phyloP scores from a whole-genome alignment of 2,888 invertebrate genomes.

The Conomelus anceps region DNA sequence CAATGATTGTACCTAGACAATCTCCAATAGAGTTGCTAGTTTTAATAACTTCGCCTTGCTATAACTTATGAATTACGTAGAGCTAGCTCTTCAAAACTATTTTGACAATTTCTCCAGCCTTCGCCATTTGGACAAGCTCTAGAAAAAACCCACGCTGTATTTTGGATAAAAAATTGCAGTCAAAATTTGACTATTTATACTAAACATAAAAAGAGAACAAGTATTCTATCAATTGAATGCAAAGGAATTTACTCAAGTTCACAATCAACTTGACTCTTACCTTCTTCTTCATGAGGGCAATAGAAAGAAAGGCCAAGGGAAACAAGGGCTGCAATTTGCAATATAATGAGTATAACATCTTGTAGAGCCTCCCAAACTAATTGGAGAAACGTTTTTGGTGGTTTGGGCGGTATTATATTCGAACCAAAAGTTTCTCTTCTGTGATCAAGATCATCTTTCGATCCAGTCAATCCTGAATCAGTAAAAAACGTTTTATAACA shows the following conservation, averaged over 20 bases:
- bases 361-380: constrained; percentile 58
- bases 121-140: no score
- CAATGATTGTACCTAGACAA: no score
- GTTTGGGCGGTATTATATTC: constrained; percentile 56
- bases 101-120: no score
- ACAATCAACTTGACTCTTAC: no score
- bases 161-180: no score
- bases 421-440: constrained; percentile 50
- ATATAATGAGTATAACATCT: constrained; percentile 57
- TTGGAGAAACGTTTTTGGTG: constrained; percentile 53
- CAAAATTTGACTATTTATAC: no score
- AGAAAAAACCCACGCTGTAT: no score
- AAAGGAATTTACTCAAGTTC: background rate
- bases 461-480: constrained; percentile 42
- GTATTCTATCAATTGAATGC: background rate
- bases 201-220: no score
- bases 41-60: no score
- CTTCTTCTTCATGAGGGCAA: constrained; percentile 36
- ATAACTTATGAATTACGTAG: no score
- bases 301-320: constrained; percentile 50
- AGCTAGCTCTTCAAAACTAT: no score
- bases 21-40: no score
- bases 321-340: constrained; percentile 54
- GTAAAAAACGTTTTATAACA: background rate
- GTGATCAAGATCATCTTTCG: constrained; percentile 45